Percentiles rank a stretch among this genome's conserved stretches.
phyloP scores from a whole-genome alignment of 2,113 vertebrate genomes.

The Meriones unguiculatus region DNA sequence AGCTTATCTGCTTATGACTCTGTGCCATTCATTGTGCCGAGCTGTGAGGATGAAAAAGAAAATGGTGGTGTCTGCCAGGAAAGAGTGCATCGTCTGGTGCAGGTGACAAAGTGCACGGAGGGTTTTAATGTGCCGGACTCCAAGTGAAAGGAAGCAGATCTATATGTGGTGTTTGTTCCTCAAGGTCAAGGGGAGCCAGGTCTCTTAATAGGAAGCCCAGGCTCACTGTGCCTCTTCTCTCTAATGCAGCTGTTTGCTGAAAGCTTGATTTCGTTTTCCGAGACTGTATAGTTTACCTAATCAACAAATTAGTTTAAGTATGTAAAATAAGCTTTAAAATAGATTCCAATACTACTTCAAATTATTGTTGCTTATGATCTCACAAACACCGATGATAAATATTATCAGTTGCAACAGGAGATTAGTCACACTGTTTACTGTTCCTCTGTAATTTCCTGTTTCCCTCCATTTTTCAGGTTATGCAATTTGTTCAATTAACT shows the following conservation, averaged over 20 bases:
- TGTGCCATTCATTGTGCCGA: not conserved
- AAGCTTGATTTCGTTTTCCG: not conserved
- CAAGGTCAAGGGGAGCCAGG: not conserved
- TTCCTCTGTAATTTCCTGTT: conserved; percentile 54
- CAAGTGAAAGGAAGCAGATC: not conserved
- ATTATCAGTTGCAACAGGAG: not conserved
- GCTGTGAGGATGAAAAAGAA: not conserved
- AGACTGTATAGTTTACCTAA: not conserved
- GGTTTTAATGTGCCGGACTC: not conserved
- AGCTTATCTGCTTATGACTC: not conserved
- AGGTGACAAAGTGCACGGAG: not conserved
- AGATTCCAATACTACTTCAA: conserved; percentile 7
- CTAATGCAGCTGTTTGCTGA: not conserved
- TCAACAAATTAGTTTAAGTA: conserved; percentile 3
- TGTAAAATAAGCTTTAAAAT: conserved; percentile 23
- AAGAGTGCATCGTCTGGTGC: not conserved
- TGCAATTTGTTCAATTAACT: conserved; percentile 46
- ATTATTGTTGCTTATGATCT: conserved; percentile 45
- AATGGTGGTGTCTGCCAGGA: not conserved
- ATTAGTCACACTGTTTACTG: conserved; percentile 39
- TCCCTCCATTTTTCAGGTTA: conserved; percentile 13
- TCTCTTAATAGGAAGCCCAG: not conserved
- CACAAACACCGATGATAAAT: conserved; percentile 37
- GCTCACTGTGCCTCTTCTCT: not conserved
- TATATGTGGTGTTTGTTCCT: not conserved